A percentile compares a stretch with the other conserved stretches of the same genome.
Conservation (phyloP, 2,888 invertebrate species). For the Tetranychus truncatus region DNA sequence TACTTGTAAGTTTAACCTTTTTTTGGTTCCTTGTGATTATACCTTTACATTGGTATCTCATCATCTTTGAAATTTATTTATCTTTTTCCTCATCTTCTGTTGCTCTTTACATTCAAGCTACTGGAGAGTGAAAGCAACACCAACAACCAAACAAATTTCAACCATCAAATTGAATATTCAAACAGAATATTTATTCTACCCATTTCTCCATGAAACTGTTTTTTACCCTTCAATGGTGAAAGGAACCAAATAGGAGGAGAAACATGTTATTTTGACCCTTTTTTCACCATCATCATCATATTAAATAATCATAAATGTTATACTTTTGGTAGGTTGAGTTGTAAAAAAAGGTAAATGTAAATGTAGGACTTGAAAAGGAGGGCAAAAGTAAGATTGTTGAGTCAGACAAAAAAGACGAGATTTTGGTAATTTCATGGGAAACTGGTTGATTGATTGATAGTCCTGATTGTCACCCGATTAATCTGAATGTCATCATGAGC, state of each 20-base stretch:
- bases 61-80: neutral
- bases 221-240: neutral
- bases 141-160: neutral
- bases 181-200: neutral
- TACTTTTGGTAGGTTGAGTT: too few relatives aligned
- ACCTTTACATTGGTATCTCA: too few relatives aligned
- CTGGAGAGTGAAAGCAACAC: neutral
- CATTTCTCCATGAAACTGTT: neutral
- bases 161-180: constrained; percentile 12
- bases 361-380: too few relatives aligned
- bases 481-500: neutral
- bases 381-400: too few relatives aligned
- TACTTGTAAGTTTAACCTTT: too few relatives aligned
- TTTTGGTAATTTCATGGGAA: neutral
- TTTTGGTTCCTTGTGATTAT: too few relatives aligned
- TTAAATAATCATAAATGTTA: too few relatives aligned
- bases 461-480: neutral
- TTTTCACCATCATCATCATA: too few relatives aligned
- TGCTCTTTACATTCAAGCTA: neutral
- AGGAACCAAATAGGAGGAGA: neutral
- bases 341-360: too few relatives aligned
- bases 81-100: constrained; percentile 3
- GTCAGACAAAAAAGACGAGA: neutral
- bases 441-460: constrained; percentile 1
- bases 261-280: neutral